Evolutionary conservation across 2,888 invertebrate species (phyloP), one percentile per base, ranked within the genome.

Genomic region (Hipparchia semele): DNA sequence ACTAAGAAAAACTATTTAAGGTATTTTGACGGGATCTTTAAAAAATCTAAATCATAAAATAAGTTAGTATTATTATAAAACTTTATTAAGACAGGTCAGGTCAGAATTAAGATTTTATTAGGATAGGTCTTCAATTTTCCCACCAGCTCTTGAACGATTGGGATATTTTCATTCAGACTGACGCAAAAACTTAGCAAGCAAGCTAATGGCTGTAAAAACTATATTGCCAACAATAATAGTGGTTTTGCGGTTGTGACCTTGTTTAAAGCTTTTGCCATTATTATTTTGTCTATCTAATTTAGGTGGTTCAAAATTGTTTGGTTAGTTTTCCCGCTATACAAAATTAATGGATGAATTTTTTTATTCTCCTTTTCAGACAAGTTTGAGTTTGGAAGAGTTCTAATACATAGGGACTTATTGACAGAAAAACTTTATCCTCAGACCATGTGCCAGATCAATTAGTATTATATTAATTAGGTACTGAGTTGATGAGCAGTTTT

Each of bases 161-260:
- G 13, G 58, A 73, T 70, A 53, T 73, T 73, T 66, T 75, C 54
- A 68, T 71, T 69, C 69, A 54, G 67, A 68, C 60, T 46, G 64
- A 10, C 49, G 58, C 73, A 75, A 69, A 71, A 70, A 70, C 64
- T 46, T n/a, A 13, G 9, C 51, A 70, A 70, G 54, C 13, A 53
- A 64, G 64, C 70, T 70, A 70, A 70, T 70, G 62, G 53, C 56
- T 7, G 64, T 64, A 70, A 70, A 70, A 70, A 70, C 62, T 70
- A 64, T 70, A 70, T 70, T 64, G 53, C 62, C 46, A 46, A 64
- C 60, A 70, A 70, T 61, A 69, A 69, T 69, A 69, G 60, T 61
- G 51, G 60, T 39, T 53, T 59, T 23, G 10, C 33, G 33, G 59
- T 49, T 58, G 59, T 23, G 60, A 59, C 68, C 46, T 46, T 65